Evolutionary conservation across 2,888 invertebrate species (phyloP), one percentile per base, ranked within the genome.

Genomic region (Catocala fraxini): DNA sequence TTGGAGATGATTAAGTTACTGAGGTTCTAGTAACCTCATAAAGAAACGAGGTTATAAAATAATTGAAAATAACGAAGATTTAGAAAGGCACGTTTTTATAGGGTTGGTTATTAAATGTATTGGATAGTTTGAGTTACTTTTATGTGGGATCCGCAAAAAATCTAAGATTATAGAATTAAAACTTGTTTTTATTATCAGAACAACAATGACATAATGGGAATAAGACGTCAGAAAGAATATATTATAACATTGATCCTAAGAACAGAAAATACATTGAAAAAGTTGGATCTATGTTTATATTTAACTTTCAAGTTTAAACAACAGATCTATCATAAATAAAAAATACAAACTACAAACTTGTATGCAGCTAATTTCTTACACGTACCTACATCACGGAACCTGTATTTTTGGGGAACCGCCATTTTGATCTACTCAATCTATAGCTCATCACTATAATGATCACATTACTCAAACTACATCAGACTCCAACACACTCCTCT

Each of bases 341-440:
- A 34, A 42, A 51, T 42, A 47, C 39, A 45, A 34, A 42, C 12
- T 51, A 55, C n/a, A 59, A 71, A 62, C 62, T 67, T 39, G 75
- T 71, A 68, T 82, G 81, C 81, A 83, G 71, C 82, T 88, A 85
- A 89, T 88, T 86, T 88, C 84, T 83, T 85, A 85, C 83, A 81
- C 81, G 78, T 84, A 84, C 82, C 83, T 83, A 84, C 82, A 85
- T 84, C 83, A 84, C 74, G 78, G 82, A 91, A 91, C 91, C 90
- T 85, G 92, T 91, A 91, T 92, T 91, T 73, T 92, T 88, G 83
- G 89, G 82, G 84, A 86, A 81, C 88, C 88, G 89, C 90, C 91
- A 91, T 92, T 90, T 91, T 90, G 87, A 86, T 89, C 87, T 89
- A 89, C 88, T 89, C 87, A 83, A 86, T 87, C 86, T 87, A 88